A percentile compares a stretch with the other conserved stretches of the same genome.
phyloP scores from a whole-genome alignment of 2,797 vertebrate genomes.

The Hirundo rustica region DNA sequence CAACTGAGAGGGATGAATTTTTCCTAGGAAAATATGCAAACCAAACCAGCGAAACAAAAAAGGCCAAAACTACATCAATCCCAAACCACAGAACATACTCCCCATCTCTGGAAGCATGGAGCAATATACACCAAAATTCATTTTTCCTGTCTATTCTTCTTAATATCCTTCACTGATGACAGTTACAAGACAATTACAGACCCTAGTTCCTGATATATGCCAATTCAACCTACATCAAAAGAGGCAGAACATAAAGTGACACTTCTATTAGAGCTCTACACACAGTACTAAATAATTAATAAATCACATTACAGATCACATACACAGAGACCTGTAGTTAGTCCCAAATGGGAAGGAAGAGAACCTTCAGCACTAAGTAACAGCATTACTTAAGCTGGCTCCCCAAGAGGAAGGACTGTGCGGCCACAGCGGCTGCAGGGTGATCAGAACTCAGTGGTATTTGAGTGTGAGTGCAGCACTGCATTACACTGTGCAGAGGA shows the following conservation, averaged over 20 bases:
- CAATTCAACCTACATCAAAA: neutral
- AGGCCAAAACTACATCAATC: neutral
- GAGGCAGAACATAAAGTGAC: neutral
- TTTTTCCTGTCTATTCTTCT: neutral
- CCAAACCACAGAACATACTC: neutral
- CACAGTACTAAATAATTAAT: neutral
- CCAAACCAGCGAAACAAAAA: neutral
- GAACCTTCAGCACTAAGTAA: neutral
- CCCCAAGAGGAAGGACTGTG: neutral
- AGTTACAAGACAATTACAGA: neutral
- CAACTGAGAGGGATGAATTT: neutral
- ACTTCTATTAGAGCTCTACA: neutral
- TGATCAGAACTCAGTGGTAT: neutral
- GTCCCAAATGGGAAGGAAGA: neutral
- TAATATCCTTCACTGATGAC: neutral
- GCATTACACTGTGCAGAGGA: accelerated
- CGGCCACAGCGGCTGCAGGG: accelerated
- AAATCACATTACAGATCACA: neutral
- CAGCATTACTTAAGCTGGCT: neutral
- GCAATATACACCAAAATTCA: neutral
- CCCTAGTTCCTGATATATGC: neutral
- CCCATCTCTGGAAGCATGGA: neutral
- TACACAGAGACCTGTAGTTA: neutral
- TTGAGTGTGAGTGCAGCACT: neutral
- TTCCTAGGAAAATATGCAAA: neutral